These are phyloP conservation scores for Sesamia nonagrioides DNA, from an alignment of 1,140 invertebrate genomes.

Conservation along the genomic window DNA sequence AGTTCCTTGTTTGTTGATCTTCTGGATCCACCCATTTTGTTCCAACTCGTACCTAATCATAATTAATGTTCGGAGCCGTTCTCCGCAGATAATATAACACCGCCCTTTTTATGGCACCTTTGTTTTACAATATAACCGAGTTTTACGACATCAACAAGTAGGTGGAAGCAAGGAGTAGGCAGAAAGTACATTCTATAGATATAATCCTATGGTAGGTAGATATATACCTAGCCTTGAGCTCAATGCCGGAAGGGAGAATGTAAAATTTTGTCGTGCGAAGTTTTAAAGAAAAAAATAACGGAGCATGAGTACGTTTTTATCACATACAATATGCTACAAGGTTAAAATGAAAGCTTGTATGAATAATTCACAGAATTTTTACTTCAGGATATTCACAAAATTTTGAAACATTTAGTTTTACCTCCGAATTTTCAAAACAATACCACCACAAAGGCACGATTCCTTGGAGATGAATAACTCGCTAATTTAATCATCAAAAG, in stretches of 20 bases:
- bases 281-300: conserved; percentile 26
- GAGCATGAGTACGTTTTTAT: neutral
- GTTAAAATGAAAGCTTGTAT: neutral
- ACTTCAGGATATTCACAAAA: neutral
- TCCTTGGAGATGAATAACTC: neutral
- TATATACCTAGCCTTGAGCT: neutral
- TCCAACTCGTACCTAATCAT: conserved; percentile 62
- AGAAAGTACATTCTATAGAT: neutral
- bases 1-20: neutral
- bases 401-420: neutral
- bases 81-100: conserved; percentile 64
- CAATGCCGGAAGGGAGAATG: conserved; percentile 30
- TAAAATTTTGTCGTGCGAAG: conserved; percentile 14
- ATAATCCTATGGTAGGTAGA: neutral
- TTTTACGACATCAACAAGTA: conserved; percentile 53
- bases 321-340: neutral
- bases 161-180: conserved; percentile 20
- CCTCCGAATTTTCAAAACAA: neutral
- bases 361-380: neutral
- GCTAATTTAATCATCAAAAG: conserved; percentile 20
- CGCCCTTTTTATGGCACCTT: conserved; percentile 62
- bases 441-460: conserved; percentile 12
- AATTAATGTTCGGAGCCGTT: conserved; percentile 68
- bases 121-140: conserved; percentile 48
- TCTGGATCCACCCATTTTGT: conserved; percentile 6